These are phyloP conservation scores for Brachyhypopomus gauderio DNA, from an alignment of 2,113 vertebrate genomes.

Conservation along the genomic window DNA sequence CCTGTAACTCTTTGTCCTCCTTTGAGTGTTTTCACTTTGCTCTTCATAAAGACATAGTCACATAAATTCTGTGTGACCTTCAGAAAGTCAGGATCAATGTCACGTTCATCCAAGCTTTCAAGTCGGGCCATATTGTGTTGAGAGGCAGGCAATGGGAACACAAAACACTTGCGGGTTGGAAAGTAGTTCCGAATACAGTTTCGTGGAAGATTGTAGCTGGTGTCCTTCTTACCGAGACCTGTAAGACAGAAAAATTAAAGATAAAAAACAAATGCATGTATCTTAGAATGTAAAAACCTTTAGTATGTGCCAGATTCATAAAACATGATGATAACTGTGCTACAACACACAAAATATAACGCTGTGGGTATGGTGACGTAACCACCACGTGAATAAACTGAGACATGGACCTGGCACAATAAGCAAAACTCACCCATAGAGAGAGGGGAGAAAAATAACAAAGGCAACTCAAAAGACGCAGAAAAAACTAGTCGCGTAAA, in stretches of 20 bases:
- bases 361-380: too few relatives aligned
- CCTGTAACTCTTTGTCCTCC: constrained; percentile 61
- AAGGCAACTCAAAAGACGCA: too few relatives aligned
- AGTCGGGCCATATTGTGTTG: constrained; percentile 56
- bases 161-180: constrained; percentile 60
- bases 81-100: constrained; percentile 55
- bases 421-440: too few relatives aligned
- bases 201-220: constrained; percentile 58
- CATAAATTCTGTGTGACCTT: constrained; percentile 54
- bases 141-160: constrained; percentile 58
- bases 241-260: neutral
- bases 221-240: constrained; percentile 13
- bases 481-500: too few relatives aligned
- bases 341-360: too few relatives aligned
- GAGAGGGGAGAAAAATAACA: too few relatives aligned
- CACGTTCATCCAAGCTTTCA: constrained; percentile 52
- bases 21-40: constrained; percentile 59
- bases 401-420: too few relatives aligned
- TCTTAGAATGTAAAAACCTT: neutral
- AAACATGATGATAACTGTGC: too few relatives aligned
- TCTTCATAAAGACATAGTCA: constrained; percentile 49
- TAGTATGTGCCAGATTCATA: neutral
- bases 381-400: too few relatives aligned
- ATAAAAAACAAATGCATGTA: neutral
- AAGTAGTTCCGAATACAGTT: constrained; percentile 66